Base-by-base conservation (phyloP, 1,140 invertebrate species). In the Zaprionus capensis region DNA sequence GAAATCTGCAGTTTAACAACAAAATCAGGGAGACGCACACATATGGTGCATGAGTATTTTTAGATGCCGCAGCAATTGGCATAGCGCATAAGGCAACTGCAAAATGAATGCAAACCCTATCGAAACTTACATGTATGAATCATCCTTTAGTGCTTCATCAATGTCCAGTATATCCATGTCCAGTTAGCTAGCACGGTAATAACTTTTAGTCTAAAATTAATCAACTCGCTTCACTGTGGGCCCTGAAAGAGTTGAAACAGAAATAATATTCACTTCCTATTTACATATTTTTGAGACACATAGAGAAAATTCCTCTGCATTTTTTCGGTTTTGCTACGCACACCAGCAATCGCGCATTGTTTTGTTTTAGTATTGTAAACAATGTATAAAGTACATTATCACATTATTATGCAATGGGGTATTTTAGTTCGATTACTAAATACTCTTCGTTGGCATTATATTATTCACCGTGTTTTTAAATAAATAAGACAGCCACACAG, bases 161-260 rank as follows among this genome's bases (percentile, higher is more conserved):
- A 92, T 92, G 44, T 92, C 91, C 68, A 92, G 71, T 76, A 92
- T 92, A 85, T 92, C 91, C 91, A 92, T 92, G 69, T 76, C 85
- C 85, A 67, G 58, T 38, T 41, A 34, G 22, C 61, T 62, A 51
- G 51, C 22, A 22, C 69, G 41, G 57, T 56, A 51, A 31, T 34
- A 34, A 65, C 58, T 71, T 82, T 80, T 55, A n/a, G 70, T 67
- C 71, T 72, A 70, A 44, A 59, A 34, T 59, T 59, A 61, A 56
- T 55, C 51, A n/a, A 46, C 31, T 31, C 17, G 17, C 44, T 65
- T 74, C 58, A 57, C 41, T 55, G 44, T 61, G 20, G 14, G 44
- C 26, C 26, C 68, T 55, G 44, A 4, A 64, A 71, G 20, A 17
- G 28, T 34, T 24, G 24, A 44, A 58, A 58, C 28, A 58, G 5